These are phyloP conservation scores for Labroides dimidiatus DNA, from an alignment of 2,797 vertebrate species.

Conservation along the genomic window DNA sequence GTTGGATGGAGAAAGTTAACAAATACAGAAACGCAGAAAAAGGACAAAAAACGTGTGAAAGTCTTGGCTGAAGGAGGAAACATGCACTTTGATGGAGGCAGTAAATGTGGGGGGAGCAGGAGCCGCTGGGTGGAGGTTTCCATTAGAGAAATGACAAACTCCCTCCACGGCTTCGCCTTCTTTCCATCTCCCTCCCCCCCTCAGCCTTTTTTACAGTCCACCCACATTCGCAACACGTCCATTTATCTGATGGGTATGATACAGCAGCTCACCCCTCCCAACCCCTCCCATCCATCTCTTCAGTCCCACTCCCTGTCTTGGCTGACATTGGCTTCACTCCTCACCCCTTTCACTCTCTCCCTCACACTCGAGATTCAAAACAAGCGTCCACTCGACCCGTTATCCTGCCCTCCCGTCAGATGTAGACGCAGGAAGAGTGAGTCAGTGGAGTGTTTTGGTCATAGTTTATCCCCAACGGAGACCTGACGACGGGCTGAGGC, in stretches of 20 bases:
- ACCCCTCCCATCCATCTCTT: constrained; percentile 52
- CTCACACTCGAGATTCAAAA: constrained; percentile 20
- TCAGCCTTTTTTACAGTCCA: not conserved
- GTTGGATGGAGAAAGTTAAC: constrained; percentile 28
- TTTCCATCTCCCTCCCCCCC: constrained; percentile 46
- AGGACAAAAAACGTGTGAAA: not conserved
- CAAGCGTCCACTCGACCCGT: constrained; percentile 3
- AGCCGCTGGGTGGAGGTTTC: constrained; percentile 39
- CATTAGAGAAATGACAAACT: constrained; percentile 82
- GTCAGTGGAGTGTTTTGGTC: constrained; percentile 52
- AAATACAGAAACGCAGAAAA: not conserved
- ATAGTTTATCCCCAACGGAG: constrained; percentile 15
- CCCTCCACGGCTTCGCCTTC: constrained; percentile 25
- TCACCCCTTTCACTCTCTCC: not conserved
- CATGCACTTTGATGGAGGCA: constrained; percentile 37
- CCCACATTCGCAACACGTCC: constrained; percentile 73
- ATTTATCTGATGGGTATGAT: constrained; percentile 59
- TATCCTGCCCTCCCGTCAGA: constrained; percentile 26
- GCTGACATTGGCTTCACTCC: constrained; percentile 75
- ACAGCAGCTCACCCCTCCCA: constrained; percentile 12
- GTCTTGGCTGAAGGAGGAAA: not conserved
- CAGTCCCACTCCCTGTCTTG: constrained; percentile 65
- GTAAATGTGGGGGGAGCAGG: constrained; percentile 31
- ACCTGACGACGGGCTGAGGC: constrained; percentile 44
- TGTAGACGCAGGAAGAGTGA: constrained; percentile 45